Conservation (phyloP, 2,113 vertebrate species). For the Salvelinus alpinus region DNA sequence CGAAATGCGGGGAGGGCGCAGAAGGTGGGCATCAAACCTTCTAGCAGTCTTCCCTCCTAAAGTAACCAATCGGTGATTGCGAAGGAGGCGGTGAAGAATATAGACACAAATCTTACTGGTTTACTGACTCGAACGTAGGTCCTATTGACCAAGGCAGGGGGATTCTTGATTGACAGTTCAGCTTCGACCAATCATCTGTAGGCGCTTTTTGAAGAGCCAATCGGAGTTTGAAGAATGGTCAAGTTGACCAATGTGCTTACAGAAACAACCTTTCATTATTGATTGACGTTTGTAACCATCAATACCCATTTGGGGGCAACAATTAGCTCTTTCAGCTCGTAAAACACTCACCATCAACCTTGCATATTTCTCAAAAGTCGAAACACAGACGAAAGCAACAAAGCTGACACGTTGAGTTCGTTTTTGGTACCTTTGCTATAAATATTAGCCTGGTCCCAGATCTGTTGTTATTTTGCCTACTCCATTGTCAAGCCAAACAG, state of each 20-base stretch:
- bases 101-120: not conserved
- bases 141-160: not conserved
- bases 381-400: too few species aligned
- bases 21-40: constrained; percentile 39
- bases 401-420: too few species aligned
- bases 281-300: too few species aligned
- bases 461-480: too few species aligned
- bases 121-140: not conserved
- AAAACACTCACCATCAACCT: not conserved
- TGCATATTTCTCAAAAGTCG: not conserved
- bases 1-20: constrained; percentile 47
- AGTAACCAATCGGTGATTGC: constrained; percentile 58
- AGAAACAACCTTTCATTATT: too few species aligned
- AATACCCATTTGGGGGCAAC: not conserved
- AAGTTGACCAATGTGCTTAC: too few species aligned
- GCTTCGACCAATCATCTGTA: not conserved
- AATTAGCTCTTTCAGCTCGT: not conserved
- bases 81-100: not conserved
- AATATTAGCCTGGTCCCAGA: too few species aligned
- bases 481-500: too few species aligned
- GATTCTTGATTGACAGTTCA: not conserved
- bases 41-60: constrained; percentile 48
- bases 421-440: too few species aligned
- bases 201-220: constrained; percentile 28
- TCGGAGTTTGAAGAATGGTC: not conserved